These are phyloP conservation scores for Alectoris magna DNA, from an alignment of 2,797 vertebrate species.

Conservation along the genomic window DNA sequence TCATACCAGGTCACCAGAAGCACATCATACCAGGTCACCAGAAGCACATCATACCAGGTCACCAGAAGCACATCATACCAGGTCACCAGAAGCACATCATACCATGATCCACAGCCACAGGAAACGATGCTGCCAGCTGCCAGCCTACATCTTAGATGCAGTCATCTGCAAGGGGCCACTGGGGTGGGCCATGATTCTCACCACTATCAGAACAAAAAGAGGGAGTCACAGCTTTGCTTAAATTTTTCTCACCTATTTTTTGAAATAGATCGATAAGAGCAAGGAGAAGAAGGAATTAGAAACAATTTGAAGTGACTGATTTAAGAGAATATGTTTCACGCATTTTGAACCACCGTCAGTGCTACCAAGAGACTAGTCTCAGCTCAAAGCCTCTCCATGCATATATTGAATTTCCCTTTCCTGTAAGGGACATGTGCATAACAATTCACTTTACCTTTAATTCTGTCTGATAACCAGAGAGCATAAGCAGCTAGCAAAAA, in stretches of 20 bases:
- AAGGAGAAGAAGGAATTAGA: background rate
- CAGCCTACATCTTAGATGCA: background rate
- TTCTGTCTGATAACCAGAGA: background rate
- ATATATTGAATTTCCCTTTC: background rate
- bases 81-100: background rate
- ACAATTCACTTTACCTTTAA: background rate
- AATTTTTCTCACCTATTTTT: background rate
- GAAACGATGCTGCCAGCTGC: accelerated
- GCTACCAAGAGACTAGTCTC: background rate
- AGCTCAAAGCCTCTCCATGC: background rate
- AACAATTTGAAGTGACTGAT: background rate
- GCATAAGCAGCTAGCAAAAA: background rate
- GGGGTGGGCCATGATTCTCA: background rate
- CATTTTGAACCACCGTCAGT: background rate
- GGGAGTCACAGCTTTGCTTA: background rate
- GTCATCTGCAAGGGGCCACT: accelerated
- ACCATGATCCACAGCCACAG: background rate
- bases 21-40: too few species aligned
- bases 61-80: too few species aligned
- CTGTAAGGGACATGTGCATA: background rate
- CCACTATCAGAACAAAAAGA: background rate
- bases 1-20: too few species aligned
- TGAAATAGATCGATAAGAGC: background rate
- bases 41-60: too few species aligned
- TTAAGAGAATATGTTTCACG: background rate